Conservation (phyloP, 92 coral and sea anemone species). For the Ricordea florida region DNA sequence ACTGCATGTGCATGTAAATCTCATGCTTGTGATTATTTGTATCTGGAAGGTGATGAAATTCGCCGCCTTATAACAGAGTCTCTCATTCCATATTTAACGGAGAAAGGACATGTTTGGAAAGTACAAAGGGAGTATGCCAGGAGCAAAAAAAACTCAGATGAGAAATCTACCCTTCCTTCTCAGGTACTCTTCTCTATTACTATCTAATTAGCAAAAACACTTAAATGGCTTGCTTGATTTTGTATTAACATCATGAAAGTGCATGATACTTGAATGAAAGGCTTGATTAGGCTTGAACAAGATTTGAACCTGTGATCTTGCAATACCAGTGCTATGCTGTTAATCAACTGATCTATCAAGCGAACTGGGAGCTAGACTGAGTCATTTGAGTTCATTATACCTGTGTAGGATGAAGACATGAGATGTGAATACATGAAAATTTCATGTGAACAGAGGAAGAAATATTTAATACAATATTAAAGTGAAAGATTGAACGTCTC, state of each 20-base stretch:
- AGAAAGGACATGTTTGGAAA: slow-evolving; percentile 77
- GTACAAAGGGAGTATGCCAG: slow-evolving; percentile 74
- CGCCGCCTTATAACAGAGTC: slow-evolving; percentile 93
- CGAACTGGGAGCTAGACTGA: too few species aligned
- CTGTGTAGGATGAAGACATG: too few species aligned
- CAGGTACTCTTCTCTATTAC: too few species aligned
- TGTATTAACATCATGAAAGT: too few species aligned
- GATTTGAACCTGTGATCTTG: neutral
- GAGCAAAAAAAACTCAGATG: slow-evolving; percentile 69
- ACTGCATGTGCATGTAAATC: too few species aligned
- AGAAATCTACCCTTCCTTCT: slow-evolving; percentile 55
- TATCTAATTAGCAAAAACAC: too few species aligned
- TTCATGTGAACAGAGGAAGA: too few species aligned
- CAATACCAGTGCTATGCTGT: neutral
- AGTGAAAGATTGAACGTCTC: too few species aligned
- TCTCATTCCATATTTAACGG: slow-evolving; percentile 83
- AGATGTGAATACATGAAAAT: too few species aligned
- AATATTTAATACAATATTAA: too few species aligned
- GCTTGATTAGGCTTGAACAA: neutral
- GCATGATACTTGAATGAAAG: neutral
- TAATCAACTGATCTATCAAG: neutral
- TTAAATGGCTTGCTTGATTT: too few species aligned
- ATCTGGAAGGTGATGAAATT: slow-evolving; percentile 87
- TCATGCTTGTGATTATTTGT: neutral
- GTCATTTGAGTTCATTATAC: too few species aligned